Evolutionary conservation across 2,888 invertebrate genomes (phyloP), one percentile per base, ranked within the genome.

Genomic region (Proisotoma minuta): DNA sequence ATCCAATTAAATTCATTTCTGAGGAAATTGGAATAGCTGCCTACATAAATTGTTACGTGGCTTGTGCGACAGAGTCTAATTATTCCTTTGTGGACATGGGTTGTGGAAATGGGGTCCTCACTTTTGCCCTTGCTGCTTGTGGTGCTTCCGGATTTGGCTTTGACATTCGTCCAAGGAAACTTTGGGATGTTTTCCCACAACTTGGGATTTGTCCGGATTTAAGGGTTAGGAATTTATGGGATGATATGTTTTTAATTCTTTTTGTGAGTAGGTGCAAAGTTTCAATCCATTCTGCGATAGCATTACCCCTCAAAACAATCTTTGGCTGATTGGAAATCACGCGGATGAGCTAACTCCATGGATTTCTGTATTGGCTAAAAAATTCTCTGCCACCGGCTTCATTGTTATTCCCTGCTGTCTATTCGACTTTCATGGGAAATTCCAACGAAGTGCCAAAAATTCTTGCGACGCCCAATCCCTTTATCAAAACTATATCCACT

Each of bases 91-190:
- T 95, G 0, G 98, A 99, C 79, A 82, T 97, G 58, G 98, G 99
- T 0, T 99, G 98, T 82, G 98, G 99, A 0, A 99, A 99, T 82
- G 99, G 99, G 15, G 81, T 97, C 26, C 79, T 98, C 8, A 94
- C 94, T 1, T 86, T 91, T 77, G 86, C 97, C 70, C 81, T 98
- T 15, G 83, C 84, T 50, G 83, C 84, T 73, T 94, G 96, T 80
- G 94, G 94, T n/a, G 85, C 85, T 78, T 76, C 78, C 8, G 94
- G 94, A 15, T 79, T 85, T 66, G 95, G 95, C 1, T 83, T 92
- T 71, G 96, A 96, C 82, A 57, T 69, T 0, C 81, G 93, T 60
- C 84, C 83, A 74, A 83, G 98, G 70, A 87, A 88, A 76, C 89
- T 96, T 73, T 99, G 98, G 98, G 84, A 88, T 68, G 79, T 85